A percentile compares a stretch with the other conserved stretches of the same genome.
phyloP scores from a whole-genome alignment of 2,113 vertebrate species.

The Myotis brandtii region DNA sequence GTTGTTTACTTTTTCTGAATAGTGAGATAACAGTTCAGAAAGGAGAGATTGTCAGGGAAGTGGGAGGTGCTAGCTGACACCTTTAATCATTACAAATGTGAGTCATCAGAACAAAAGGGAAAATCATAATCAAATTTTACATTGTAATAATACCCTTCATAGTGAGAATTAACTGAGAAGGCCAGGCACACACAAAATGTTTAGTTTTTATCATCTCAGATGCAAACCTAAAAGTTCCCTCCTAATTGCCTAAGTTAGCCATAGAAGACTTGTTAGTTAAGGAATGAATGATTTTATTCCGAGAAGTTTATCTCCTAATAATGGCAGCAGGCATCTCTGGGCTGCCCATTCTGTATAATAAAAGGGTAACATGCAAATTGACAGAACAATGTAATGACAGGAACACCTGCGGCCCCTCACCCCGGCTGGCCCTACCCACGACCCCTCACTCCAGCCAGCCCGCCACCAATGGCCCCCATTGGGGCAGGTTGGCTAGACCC shows the following conservation, averaged over 20 bases:
- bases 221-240: neutral
- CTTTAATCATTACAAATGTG: neutral
- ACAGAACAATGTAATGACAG: too few species aligned
- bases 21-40: neutral
- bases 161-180: conserved; percentile 33
- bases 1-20: neutral
- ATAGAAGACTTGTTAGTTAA: neutral
- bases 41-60: neutral
- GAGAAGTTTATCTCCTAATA: neutral
- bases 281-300: neutral
- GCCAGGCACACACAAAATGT: neutral
- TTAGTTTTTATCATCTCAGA: conserved; percentile 8
- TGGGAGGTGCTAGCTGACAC: neutral
- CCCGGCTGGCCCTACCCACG: too few species aligned
- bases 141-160: neutral
- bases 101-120: neutral
- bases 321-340: neutral
- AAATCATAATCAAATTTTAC: neutral
- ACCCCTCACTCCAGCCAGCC: too few species aligned
- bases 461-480: too few species aligned
- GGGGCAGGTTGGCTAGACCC: too few species aligned
- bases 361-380: too few species aligned
- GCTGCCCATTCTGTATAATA: neutral
- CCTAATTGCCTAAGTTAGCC: neutral
- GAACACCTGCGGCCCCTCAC: too few species aligned